Base-by-base conservation (phyloP, 2,113 vertebrate genomes). In the Lethenteron reissneri region DNA sequence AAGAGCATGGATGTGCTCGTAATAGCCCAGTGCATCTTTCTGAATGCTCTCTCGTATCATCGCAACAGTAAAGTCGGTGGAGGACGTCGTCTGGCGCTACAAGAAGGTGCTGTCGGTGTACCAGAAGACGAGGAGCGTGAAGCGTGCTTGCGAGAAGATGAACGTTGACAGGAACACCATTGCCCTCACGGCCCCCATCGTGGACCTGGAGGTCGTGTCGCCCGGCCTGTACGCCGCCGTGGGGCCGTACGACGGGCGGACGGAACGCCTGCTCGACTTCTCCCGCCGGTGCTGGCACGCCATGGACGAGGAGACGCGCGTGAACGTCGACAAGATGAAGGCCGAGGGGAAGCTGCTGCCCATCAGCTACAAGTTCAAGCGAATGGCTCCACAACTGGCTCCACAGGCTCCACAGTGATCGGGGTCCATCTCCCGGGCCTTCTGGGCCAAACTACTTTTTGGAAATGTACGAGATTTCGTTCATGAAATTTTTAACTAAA, bases 101-200 rank as follows among this genome's bases (percentile, higher is more conserved):
- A 90, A 89, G 76, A 89, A 88, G 80, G 89, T 91, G 76, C 82
- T 91, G 59, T 82, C 85, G 72, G 89, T 87, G 9, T 91, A 87
- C 77, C 88, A 91, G 79, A 85, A 85, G 71, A 78, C 89, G 64
- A 88, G 89, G 77, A 90, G 88, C 77, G 89, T 91, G 88, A 87
- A 86, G 2, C 84, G 88, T 77, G 87, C 88, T 72, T 91, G 89
- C 13, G 85, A 88, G 73, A 84, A 89, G 76, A 87, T 89, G 60
- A 85, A 86, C 1, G 87, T 91, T 71, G 88, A 91, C 78, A 84
- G 87, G 56, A 90, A 90, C 81, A 91, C 88, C 0, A 86, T 91
- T 78, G 87, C 87, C 4, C 85, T 88, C 71, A 91, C 87, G 71
- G 89, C 87, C 1, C 88, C 88, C 58, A 90, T 91, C 2, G 88